Base-by-base conservation (phyloP, 2,888 invertebrate species). In the Spatulosminthurus flaviceps region DNA sequence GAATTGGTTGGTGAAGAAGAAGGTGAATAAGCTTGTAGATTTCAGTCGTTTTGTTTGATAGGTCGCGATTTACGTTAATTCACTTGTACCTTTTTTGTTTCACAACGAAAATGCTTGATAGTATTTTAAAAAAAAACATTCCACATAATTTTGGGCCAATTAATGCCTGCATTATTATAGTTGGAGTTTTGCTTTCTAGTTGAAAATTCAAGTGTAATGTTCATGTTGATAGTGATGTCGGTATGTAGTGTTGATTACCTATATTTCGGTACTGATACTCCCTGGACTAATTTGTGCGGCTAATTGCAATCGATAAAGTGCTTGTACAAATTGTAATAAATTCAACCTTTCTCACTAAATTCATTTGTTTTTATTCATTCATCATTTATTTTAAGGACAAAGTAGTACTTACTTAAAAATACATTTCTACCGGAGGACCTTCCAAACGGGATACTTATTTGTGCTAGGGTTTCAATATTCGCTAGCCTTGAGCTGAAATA, bases 81-180 rank as follows among this genome's bases (percentile, higher is more conserved):
- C 51, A 51, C 51, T 51, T 51, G 51, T 51, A 51, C 51, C 51
- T 51, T 51, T 41, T 51, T 51, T 51, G n/a, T 51, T 51, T 51
- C 51, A 51, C 51, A 51, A 51, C 51, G 51, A 51, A 51, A 51
- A 19, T 51, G 16, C n/a, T 51, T 51, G 51, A 51, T 51, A n/a
- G 51, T 51, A 13, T 51, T 11, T 19, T 13, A 41, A 41, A n/a
- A 34, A 34, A 34, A 4, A 34, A 34, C 34, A 34, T 7, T 34
- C 34, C 34, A 34, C 4, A 34, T 34, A 4, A 7, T 34, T 34
- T 34, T 34, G 34, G 34, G 5, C 16, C 51, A 19, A n/a, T 19
- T 19, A 19, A 16, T 19, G 51, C n/a, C n/a, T 51, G 16, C n/a
- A n/a, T n/a, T n/a, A 2, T 9, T 51, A 51, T 16, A 51, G 51